These are phyloP conservation scores for Aricia agestis DNA, from an alignment of 1,140 invertebrate species.

Conservation along the genomic window DNA sequence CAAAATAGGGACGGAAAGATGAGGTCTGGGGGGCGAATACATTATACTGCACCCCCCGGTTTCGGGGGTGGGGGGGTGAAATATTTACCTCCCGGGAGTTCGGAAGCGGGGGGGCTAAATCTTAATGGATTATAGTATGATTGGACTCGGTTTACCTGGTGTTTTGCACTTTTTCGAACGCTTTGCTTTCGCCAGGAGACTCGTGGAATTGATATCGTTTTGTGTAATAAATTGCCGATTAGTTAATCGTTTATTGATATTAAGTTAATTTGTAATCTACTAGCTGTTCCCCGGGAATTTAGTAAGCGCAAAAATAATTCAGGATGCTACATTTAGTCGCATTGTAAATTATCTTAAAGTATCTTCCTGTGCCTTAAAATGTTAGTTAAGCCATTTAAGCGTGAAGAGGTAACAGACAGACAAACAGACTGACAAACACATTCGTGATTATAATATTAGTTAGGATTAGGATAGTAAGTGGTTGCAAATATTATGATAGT, in stretches of 20 bases:
- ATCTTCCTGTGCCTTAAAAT: too few species aligned
- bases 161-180: conserved; percentile 43
- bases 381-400: too few species aligned
- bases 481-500: not conserved
- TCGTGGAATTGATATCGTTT: not conserved
- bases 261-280: not conserved
- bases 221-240: conserved; percentile 42
- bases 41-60: conserved; percentile 50
- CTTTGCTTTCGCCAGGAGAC: conserved; percentile 29
- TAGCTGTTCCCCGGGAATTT: too few species aligned
- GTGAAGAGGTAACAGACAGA: too few species aligned
- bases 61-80: conserved; percentile 49
- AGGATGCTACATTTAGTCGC: too few species aligned
- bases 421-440: too few species aligned
- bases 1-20: conserved; percentile 73
- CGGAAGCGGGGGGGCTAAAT: conserved; percentile 62
- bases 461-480: too few species aligned
- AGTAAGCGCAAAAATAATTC: too few species aligned
- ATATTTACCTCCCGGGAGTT: conserved; percentile 72
- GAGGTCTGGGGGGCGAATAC: conserved; percentile 67
- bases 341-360: too few species aligned
- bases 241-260: conserved; percentile 20
- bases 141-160: conserved; percentile 62
- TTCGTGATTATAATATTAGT: too few species aligned
- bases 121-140: conserved; percentile 73